Conservation (phyloP, 1,140 invertebrate genomes). For the Eufriesea mexicana region DNA sequence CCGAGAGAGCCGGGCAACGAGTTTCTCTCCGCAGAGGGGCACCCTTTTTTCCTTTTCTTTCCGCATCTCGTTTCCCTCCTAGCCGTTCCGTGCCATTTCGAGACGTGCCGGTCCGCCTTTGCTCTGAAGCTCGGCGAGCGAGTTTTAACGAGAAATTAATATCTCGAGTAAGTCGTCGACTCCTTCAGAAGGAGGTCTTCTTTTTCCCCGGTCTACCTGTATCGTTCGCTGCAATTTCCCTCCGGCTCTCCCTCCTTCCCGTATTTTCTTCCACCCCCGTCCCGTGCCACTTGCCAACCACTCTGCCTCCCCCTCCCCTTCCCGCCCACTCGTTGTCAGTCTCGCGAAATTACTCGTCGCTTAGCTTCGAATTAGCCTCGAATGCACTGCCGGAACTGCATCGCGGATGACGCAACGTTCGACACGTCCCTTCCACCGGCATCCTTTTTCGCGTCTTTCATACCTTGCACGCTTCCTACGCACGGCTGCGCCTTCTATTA, state of each 20-base stretch:
- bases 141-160: slow-evolving; percentile 71
- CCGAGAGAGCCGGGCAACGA: slow-evolving; percentile 40
- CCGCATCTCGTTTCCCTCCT: slow-evolving; percentile 2
- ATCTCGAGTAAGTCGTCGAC: slow-evolving; percentile 60
- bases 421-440: not conserved
- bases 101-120: slow-evolving; percentile 32
- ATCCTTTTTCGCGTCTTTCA: slow-evolving; percentile 30
- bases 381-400: not conserved
- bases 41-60: slow-evolving; percentile 12
- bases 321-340: not conserved
- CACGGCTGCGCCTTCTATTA: slow-evolving; percentile 51
- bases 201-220: slow-evolving; percentile 19
- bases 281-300: not conserved
- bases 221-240: not conserved
- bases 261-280: not conserved
- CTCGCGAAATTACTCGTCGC: slow-evolving; percentile 22
- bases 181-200: slow-evolving; percentile 45
- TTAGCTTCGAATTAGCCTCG: slow-evolving; percentile 1
- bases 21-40: slow-evolving; percentile 37
- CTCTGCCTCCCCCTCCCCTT: not conserved
- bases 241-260: not conserved
- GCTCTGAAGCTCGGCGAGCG: slow-evolving; percentile 49
- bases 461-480: slow-evolving; percentile 33
- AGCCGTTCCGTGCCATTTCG: slow-evolving; percentile 44
- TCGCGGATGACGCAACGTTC: not conserved